Evolutionary conservation across 2,888 invertebrate species (phyloP), one percentile per base, ranked within the genome.

Genomic region (Drosophila recens): DNA sequence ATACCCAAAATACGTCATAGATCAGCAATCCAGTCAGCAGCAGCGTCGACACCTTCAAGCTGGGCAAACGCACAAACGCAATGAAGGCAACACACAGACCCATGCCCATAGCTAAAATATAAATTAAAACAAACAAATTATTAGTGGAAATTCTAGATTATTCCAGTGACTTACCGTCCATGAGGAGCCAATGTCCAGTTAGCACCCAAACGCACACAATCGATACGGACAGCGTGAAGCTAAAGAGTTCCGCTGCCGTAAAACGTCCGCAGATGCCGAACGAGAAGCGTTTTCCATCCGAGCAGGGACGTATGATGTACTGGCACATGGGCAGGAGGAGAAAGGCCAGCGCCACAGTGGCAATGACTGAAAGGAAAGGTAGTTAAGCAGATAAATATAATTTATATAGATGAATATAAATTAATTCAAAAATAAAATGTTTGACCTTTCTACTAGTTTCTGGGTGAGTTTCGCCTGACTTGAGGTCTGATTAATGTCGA

Each of bases 1-100:
- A 99, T 57, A 99, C 98, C 98, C 99, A 99, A 94, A 99, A 99
- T 43, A 99, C 98, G 93, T 99, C 99, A 93, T 99, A 99, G 66
- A 98, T 96, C 71, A 98, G 95, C 81, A 98, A 94, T 34, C 99
- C 99, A 51, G 98, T 98, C 85, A 99, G 95, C 80, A 99, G 94
- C 72, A 99, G 94, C 20, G 98, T 99, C 59, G 98, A 99, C 79
- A 97, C 97, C 94, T 99, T 99, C 84, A 99, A 95, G 92, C 98
- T 98, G 61, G 98, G 99, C 91, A 99, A 94, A 54, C 98, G 95
- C 82, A 99, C 98, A 92, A 99, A 96, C 27, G 98, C 98, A 91
- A 99, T 99, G 93, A 99, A 99, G 66, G 98, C 98, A 82, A 99
- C 98, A 93, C 98, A 99, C 49, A 99, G 94, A 3, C 98, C 98